Evolutionary conservation across 2,113 vertebrate species (phyloP), one percentile per base, ranked within the genome.

Genomic region (Eidolon helvum): DNA sequence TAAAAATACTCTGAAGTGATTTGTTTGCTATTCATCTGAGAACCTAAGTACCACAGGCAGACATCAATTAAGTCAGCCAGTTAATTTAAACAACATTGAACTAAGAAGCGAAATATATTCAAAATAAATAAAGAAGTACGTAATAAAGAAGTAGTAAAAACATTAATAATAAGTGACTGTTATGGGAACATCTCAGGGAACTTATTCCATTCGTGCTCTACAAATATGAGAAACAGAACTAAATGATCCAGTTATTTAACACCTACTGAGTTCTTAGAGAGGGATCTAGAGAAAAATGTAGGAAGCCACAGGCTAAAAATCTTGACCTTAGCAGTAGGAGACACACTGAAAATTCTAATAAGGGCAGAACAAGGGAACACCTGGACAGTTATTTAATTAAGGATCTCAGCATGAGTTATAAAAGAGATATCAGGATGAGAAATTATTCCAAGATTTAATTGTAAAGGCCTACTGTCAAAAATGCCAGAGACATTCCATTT

Each of bases 361-460:
- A 98, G 90, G 75, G 53, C 74, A 94, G 86, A 94, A 83, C 57
- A 97, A 97, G 80, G 53, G 87, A 97, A 94, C 33, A 93, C 93
- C 91, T 96, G 89, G 93, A 95, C 48, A 90, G 83, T 94, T 97
- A 93, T 94, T 96, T 96, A 97, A 97, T 97, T 97, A 97, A 96
- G 74, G 43, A 93, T 93, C 86, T 90, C 94, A 80, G 95, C 82
- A 90, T 87, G 95, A 92, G 61, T 84, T 75, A 91, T 87, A 72
- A 94, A 96, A 93, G 55, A 93, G 66, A 66, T 94, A 97, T 40
- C 77, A 94, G 40, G 53, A 97, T 91, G 55, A 96, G 66, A 97
- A 96, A 96, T 94, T 85, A 96, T 87, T 93, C 68, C 40, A 93
- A 90, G 89, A 94, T 90, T 97, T 95, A 94, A 94, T 30, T 95